Conservation (phyloP, 2,797 vertebrate species). For the Austrolebias charrua region DNA sequence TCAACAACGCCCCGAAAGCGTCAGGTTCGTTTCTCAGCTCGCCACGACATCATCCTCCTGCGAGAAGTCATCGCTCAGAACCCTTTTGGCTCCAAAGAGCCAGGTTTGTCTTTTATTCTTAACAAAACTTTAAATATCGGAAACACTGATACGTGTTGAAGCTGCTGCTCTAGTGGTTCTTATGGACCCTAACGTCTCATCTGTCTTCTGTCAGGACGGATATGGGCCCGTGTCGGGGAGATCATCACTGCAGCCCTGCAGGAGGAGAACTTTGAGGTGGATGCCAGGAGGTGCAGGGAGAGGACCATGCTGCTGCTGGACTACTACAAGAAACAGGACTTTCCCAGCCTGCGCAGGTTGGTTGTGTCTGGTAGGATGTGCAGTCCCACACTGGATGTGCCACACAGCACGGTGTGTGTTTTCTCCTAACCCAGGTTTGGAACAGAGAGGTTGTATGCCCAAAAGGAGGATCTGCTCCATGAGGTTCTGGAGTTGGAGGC, state of each 20-base stretch:
- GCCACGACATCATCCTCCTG: conserved; percentile 82
- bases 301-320: conserved; percentile 83
- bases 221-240: conserved; percentile 81
- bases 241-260: conserved; percentile 78
- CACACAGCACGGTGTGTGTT: neutral
- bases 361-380: neutral
- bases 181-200: neutral
- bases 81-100: conserved; percentile 80
- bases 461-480: conserved; percentile 82
- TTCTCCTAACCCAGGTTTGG: conserved; percentile 72
- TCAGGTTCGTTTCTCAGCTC: conserved; percentile 82
- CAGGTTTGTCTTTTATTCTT: conserved; percentile 56
- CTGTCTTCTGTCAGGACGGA: conserved; percentile 51
- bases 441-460: conserved; percentile 80
- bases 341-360: conserved; percentile 79
- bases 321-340: conserved; percentile 85
- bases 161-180: neutral
- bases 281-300: conserved; percentile 80
- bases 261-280: conserved; percentile 83
- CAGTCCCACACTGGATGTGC: too few species aligned
- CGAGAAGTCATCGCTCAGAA: conserved; percentile 82
- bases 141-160: neutral
- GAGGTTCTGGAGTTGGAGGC: conserved; percentile 83
- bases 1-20: conserved; percentile 78
- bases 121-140: neutral